Percentiles rank a stretch among this genome's conserved stretches.
Evolutionary conservation across 2,888 invertebrate genomes (phyloP).

Genomic region (Chirona hameri): DNA sequence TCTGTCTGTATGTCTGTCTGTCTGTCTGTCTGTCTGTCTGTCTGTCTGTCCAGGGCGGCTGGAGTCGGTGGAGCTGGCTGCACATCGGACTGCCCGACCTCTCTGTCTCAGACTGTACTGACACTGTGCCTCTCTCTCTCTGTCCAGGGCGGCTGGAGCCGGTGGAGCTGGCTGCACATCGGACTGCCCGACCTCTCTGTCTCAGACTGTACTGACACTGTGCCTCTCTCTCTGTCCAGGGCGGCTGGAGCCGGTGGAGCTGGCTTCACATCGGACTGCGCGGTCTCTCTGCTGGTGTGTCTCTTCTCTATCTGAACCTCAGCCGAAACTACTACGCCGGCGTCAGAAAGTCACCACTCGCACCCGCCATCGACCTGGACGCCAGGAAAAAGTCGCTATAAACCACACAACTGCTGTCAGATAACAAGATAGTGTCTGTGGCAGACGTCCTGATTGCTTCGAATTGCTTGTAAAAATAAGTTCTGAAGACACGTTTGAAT

Average conservation of each 20-base stretch:
- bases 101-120: too few relatives aligned
- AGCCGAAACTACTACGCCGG: constrained; percentile 26
- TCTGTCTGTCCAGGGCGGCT: background rate
- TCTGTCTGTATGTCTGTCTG: too few relatives aligned
- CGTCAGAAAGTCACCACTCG: background rate
- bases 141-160: background rate
- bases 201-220: too few relatives aligned
- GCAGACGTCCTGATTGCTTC: too few relatives aligned
- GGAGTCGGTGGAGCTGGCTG: background rate
- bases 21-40: too few relatives aligned
- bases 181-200: background rate
- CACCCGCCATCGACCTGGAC: background rate
- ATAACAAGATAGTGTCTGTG: too few relatives aligned
- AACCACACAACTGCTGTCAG: background rate
- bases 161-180: background rate
- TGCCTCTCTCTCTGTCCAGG: background rate
- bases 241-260: background rate
- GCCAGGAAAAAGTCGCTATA: background rate
- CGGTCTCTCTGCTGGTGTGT: background rate
- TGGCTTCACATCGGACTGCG: background rate
- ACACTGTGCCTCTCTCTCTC: background rate
- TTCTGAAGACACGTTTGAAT: too few relatives aligned
- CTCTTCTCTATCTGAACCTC: background rate
- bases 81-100: background rate
- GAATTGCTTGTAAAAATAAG: too few relatives aligned